These are phyloP conservation scores for Dreissena polymorpha DNA, from an alignment of 1,140 invertebrate genomes.

Conservation along the genomic window DNA sequence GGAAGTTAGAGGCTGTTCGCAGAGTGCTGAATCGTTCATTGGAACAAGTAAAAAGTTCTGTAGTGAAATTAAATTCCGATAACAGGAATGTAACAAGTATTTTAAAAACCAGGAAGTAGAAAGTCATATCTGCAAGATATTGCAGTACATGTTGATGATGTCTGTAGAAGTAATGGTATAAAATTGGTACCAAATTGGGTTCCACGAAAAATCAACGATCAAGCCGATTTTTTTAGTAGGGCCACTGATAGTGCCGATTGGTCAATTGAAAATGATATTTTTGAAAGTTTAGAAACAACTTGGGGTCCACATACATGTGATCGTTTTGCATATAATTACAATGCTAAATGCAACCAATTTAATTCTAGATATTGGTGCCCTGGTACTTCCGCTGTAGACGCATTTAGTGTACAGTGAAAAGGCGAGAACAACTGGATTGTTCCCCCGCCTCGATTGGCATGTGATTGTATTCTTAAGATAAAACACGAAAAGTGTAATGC, in stretches of 20 bases:
- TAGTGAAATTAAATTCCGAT: slow-evolving; percentile 5
- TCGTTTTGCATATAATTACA: slow-evolving; percentile 31
- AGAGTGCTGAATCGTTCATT: background rate
- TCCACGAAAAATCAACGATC: slow-evolving; percentile 18
- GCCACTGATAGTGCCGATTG: slow-evolving; percentile 32
- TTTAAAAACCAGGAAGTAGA: background rate
- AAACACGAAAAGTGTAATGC: background rate
- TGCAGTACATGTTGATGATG: slow-evolving; percentile 8
- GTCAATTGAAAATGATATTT: slow-evolving; percentile 32
- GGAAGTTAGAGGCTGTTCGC: slow-evolving; percentile 8
- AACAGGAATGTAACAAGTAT: slow-evolving; percentile 20
- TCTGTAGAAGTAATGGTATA: slow-evolving; percentile 23
- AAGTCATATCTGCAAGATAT: slow-evolving; percentile 32
- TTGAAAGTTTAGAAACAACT: background rate
- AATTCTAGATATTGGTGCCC: slow-evolving; percentile 47
- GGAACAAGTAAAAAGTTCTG: background rate
- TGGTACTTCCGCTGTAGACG: slow-evolving; percentile 35
- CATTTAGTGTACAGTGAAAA: slow-evolving; percentile 1
- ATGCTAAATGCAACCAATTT: slow-evolving; percentile 36
- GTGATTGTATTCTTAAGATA: slow-evolving; percentile 14
- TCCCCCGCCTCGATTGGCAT: slow-evolving; percentile 15
- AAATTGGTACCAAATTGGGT: slow-evolving; percentile 22
- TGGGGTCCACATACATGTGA: slow-evolving; percentile 32
- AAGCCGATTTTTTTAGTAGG: slow-evolving; percentile 36
- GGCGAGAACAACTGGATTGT: slow-evolving; percentile 30